These are phyloP conservation scores for Oostethus manadensis DNA, from an alignment of 2,113 vertebrate genomes.

Conservation along the genomic window DNA sequence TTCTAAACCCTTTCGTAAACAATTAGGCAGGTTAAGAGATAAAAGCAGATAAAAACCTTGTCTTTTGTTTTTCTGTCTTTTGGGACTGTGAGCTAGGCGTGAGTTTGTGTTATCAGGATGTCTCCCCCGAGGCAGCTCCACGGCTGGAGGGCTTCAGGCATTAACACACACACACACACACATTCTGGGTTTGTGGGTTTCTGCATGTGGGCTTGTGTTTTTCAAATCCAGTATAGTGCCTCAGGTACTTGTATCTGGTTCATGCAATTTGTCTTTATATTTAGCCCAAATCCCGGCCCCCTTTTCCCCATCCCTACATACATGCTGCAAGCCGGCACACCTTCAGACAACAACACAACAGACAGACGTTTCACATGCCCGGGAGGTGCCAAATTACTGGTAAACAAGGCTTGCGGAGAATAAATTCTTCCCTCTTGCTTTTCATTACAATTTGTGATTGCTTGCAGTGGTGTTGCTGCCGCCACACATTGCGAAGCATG, in stretches of 20 bases:
- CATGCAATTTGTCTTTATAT: slow-evolving; percentile 46
- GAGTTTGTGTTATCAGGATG: slow-evolving; percentile 58
- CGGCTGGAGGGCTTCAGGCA: slow-evolving; percentile 58
- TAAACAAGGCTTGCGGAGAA: slow-evolving; percentile 49
- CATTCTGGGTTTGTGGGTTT: slow-evolving; percentile 12
- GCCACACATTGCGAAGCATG: slow-evolving; percentile 57
- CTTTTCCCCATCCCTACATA: slow-evolving; percentile 15
- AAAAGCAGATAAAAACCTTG: slow-evolving; percentile 61
- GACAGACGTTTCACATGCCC: slow-evolving; percentile 41
- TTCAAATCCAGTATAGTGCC: slow-evolving; percentile 34
- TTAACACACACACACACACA: slow-evolving; percentile 30
- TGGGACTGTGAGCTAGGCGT: slow-evolving; percentile 48
- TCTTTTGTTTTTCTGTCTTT: slow-evolving; percentile 61
- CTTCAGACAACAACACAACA: slow-evolving; percentile 46
- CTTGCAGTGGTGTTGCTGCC: slow-evolving; percentile 37
- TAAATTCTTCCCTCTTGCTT: slow-evolving; percentile 44
- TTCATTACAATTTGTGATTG: slow-evolving; percentile 62
- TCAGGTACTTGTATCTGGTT: slow-evolving; percentile 32
- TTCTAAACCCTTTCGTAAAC: slow-evolving; percentile 69
- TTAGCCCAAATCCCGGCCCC: slow-evolving; percentile 10
- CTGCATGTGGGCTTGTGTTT: slow-evolving; percentile 10
- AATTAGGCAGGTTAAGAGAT: slow-evolving; percentile 75
- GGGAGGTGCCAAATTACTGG: slow-evolving; percentile 52
- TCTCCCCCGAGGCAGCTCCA: slow-evolving; percentile 45
- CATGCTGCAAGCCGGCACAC: slow-evolving; percentile 30